A percentile compares a stretch with the other conserved stretches of the same genome.
These are phyloP conservation scores for Eulemur rubriventer DNA, from an alignment of 2,797 vertebrate genomes.

Conservation along the genomic window DNA sequence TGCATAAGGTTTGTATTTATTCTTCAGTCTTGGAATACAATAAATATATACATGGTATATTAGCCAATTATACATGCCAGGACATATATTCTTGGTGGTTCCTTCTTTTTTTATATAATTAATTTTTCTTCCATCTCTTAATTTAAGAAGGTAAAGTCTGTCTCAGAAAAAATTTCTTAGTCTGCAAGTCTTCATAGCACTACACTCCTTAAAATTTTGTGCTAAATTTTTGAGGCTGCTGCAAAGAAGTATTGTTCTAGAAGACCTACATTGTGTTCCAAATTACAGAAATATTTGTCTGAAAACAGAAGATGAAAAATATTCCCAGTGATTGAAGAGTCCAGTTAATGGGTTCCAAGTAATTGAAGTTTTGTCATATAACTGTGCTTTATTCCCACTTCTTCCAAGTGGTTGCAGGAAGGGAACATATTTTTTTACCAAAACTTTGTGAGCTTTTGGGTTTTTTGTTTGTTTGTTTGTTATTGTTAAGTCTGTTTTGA, in stretches of 20 bases:
- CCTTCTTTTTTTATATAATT: background rate
- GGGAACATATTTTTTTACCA: background rate
- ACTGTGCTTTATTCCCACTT: background rate
- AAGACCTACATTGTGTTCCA: background rate
- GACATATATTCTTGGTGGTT: background rate
- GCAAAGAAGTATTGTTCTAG: background rate
- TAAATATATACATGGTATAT: background rate
- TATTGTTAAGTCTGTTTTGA: conserved; percentile 22
- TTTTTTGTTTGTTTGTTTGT: background rate
- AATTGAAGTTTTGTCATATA: background rate
- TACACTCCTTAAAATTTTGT: background rate
- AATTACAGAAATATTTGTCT: background rate
- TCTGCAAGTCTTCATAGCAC: background rate
- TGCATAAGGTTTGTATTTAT: background rate
- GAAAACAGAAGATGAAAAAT: conserved; percentile 15
- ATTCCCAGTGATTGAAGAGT: background rate
- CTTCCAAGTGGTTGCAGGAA: background rate
- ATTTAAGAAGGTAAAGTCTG: conserved; percentile 8
- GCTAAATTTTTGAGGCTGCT: background rate
- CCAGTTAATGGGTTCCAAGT: background rate
- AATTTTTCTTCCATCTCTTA: background rate
- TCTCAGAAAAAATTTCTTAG: background rate
- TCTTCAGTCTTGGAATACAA: background rate
- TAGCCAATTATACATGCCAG: background rate
- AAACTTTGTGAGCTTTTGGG: background rate